These are phyloP conservation scores for Centruroides sculpturatus DNA, from an alignment of 1,140 invertebrate genomes.

Conservation along the genomic window DNA sequence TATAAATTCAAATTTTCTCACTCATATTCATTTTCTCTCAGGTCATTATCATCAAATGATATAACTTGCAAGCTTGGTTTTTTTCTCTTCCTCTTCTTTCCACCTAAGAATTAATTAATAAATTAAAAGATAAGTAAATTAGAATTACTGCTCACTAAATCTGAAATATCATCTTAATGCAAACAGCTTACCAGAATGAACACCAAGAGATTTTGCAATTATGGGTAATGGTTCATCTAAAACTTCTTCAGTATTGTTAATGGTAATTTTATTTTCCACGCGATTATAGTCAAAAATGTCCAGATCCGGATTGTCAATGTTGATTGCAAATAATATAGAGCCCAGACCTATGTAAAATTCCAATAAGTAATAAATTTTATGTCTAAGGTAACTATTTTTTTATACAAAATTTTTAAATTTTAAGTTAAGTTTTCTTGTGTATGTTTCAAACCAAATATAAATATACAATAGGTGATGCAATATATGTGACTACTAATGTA, in stretches of 20 bases:
- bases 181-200: too few species aligned
- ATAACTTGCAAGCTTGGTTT: slow-evolving; percentile 44
- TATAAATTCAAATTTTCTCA: neutral
- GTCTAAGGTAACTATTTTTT: neutral
- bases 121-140: neutral
- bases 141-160: neutral
- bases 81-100: slow-evolving; percentile 36
- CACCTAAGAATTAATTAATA: neutral
- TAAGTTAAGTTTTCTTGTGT: too few species aligned
- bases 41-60: slow-evolving; percentile 44
- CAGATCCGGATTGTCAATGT: slow-evolving; percentile 66
- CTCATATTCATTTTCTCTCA: neutral
- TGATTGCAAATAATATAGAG: slow-evolving; percentile 77
- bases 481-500: too few species aligned
- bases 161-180: too few species aligned
- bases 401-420: neutral
- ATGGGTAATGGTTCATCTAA: neutral
- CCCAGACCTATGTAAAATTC: slow-evolving; percentile 44
- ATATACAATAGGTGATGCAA: too few species aligned
- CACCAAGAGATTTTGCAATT: neutral
- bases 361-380: slow-evolving; percentile 8
- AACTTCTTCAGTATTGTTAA: neutral
- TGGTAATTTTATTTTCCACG: neutral
- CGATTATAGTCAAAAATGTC: slow-evolving; percentile 34
- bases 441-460: too few species aligned